Base-by-base conservation (phyloP, 2,113 vertebrate species). In the Callithrix jacchus region DNA sequence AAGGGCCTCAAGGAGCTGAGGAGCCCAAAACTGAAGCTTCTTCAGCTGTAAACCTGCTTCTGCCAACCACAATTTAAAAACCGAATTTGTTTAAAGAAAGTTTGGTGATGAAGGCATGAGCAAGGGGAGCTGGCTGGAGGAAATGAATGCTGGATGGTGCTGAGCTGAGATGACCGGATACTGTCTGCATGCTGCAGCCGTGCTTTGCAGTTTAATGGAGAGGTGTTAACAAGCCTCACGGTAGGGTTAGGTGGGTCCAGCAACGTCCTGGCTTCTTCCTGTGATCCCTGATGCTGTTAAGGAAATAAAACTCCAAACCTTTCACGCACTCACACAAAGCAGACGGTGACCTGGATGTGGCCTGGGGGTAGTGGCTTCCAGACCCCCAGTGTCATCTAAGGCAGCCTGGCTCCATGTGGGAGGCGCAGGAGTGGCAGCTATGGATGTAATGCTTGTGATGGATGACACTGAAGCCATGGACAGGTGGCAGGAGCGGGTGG, bases 381-480 rank as follows among this genome's bases (percentile, higher is more conserved):
- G 52, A 64, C 10, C 27, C 16, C 13, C 1, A 0, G 11, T 16
- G n/a, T 3, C 3, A 2, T 2, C 8, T 12, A 20, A 13, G 37
- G 68, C 6, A 8, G 8, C 11, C 52, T 3, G 17, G 85, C 71
- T 93, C 40, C 40, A 12, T 0, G 47, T 8, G 12, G 47, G 17
- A 18, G 6, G 45, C 20, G 76, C 61, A 40, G 1, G 16, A 84
- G 37, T 1, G 37, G 45, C 0, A 1, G 73, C 11, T 17, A 1
- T 1, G 2, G 23, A 45, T 0, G 10, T 10, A 12, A 12, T 3
- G 42, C 4, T 18, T 23, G 1, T 2, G 18, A 30, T 5, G 2
- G 20, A 2, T 0, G 20, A 9, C 0, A 3, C 40, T 0, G 16
- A 25, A 23, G 32, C 2, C 5, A 7, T 23, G 0, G 18, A 35